Evolutionary conservation across 2,888 invertebrate genomes (phyloP), one percentile per base, ranked within the genome.

Genomic region (Theretra japonica): DNA sequence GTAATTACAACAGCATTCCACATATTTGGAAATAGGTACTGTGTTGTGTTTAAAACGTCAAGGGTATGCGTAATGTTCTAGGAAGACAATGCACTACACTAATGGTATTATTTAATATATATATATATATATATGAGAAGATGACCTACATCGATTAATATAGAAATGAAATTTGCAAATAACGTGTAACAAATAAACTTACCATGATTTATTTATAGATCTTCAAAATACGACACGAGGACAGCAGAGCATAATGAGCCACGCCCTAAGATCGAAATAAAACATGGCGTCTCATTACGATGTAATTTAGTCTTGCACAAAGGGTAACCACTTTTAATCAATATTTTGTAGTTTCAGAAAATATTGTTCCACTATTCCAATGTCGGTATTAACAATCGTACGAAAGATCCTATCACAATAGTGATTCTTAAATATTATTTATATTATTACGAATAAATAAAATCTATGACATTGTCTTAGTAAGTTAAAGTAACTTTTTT

Each of bases 211-310:
- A 80, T 73, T 69, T 75, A 79, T 68, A 78, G 75, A 80, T 85
- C 85, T 85, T 85, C 84, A 80, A 80, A 78, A 77, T 80, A 76
- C 79, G 79, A 79, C 82, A 86, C 84, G 82, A 82, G 82, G 83
- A 79, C 80, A 73, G 79, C 79, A 79, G 82, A 82, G 81, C 62
- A 56, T 62, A 50, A 41, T 72, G 82, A 81, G 87, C 90, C 91
- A 91, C 93, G 89, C 90, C 90, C 83, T 88, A 85, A 69, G 78
- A 80, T 83, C 80, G 80, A 73, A 76, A 83, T 78, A 86, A 87
- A 92, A 93, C 87, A 93, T 93, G 93, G 93, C 92, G 90, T 81
- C 84, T 83, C 83, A 86, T 84, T 74, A 77, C 83, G 85, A 80
- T 76, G 80, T 80, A 77, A 72, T 75, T 72, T 77, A 77, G 72